Conservation (phyloP, 2,888 invertebrate species). For the Nymphalis urticae region DNA sequence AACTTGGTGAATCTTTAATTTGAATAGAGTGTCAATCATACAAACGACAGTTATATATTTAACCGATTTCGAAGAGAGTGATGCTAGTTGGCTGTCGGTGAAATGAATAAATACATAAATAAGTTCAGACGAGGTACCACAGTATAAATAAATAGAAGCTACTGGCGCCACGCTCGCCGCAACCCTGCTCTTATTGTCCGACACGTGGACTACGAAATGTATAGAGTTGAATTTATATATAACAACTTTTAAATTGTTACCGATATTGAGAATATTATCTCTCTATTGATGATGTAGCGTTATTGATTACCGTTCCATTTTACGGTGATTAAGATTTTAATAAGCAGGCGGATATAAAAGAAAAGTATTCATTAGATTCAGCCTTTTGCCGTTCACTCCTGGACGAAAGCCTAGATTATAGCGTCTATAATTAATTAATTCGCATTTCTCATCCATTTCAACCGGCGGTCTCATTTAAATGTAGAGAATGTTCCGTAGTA, state of each 20-base stretch:
- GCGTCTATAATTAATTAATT: too few species aligned
- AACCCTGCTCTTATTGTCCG: constrained; percentile 69
- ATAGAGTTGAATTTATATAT: constrained; percentile 45
- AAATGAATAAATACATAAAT: constrained; percentile 75
- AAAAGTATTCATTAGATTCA: too few species aligned
- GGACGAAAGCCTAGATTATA: too few species aligned
- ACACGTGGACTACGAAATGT: constrained; percentile 51
- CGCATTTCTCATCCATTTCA: too few species aligned
- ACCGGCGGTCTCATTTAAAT: too few species aligned
- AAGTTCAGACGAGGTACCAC: constrained; percentile 67
- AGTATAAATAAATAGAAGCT: constrained; percentile 78
- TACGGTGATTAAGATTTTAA: too few species aligned
- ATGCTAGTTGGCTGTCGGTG: constrained; percentile 12
- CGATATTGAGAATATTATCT: too few species aligned
- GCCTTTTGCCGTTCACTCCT: too few species aligned
- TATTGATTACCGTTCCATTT: too few species aligned
- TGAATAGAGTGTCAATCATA: not conserved
- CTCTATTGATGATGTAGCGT: too few species aligned
- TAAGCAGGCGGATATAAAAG: too few species aligned
- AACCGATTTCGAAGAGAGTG: constrained; percentile 8
- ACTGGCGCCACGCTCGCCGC: constrained; percentile 77
- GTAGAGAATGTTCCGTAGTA: too few species aligned
- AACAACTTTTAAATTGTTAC: not conserved
- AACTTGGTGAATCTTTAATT: not conserved
- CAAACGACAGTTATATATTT: constrained; percentile 1